These are phyloP conservation scores for Pipistrellus kuhlii DNA, from an alignment of 2,797 vertebrate species.

Conservation along the genomic window DNA sequence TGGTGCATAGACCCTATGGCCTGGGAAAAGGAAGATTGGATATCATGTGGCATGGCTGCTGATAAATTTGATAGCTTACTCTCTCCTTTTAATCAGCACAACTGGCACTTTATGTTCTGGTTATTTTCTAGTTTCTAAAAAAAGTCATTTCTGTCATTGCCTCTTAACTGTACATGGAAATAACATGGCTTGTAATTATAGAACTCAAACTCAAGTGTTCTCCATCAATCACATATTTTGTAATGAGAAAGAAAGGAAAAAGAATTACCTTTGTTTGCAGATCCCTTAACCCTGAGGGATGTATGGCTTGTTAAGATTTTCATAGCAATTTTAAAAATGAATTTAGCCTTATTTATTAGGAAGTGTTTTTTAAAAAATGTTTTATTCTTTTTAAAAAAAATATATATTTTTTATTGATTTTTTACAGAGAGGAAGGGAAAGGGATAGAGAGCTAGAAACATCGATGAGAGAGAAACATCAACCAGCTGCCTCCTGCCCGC, in stretches of 20 bases:
- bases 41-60: background rate
- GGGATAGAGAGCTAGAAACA: too few relatives aligned
- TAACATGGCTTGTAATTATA: background rate
- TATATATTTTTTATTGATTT: too few relatives aligned
- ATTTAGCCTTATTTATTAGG: background rate
- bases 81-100: background rate
- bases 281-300: background rate
- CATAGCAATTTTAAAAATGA: background rate
- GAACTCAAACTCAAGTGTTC: background rate
- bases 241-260: background rate
- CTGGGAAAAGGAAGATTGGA: background rate
- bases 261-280: background rate
- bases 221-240: background rate
- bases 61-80: background rate
- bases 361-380: background rate
- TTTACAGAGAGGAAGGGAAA: too few relatives aligned
- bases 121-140: background rate
- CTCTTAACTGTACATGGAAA: background rate
- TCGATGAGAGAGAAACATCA: too few relatives aligned
- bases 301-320: background rate
- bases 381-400: background rate
- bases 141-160: background rate
- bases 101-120: background rate
- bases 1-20: background rate
- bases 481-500: too few relatives aligned